Evolutionary conservation across 2,113 vertebrate species (phyloP).

Genomic region (Chionomys nivalis): DNA sequence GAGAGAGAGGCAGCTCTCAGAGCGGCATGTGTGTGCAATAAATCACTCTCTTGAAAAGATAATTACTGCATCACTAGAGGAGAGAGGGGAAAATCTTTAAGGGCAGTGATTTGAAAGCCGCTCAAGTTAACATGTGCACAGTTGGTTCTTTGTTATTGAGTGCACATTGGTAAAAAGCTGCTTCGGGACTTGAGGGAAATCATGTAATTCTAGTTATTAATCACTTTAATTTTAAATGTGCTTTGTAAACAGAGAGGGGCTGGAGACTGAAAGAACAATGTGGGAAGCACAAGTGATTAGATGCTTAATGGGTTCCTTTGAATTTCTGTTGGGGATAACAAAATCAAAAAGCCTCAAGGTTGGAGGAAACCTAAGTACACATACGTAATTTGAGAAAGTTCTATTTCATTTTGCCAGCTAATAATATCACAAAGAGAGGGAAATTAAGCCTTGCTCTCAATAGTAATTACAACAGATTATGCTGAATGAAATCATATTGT

Average conservation of each 20-base stretch:
- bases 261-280: constrained; percentile 72
- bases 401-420: constrained; percentile 57
- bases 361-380: constrained; percentile 21
- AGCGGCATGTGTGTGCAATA: constrained; percentile 76
- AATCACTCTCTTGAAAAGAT: constrained; percentile 85
- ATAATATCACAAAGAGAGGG: constrained; percentile 47
- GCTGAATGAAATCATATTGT: constrained; percentile 68
- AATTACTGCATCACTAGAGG: constrained; percentile 73
- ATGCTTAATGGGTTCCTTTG: constrained; percentile 57
- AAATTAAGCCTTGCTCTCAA: constrained; percentile 65
- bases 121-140: constrained; percentile 82
- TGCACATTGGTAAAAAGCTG: constrained; percentile 65
- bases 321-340: constrained; percentile 22
- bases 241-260: constrained; percentile 74
- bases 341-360: constrained; percentile 50
- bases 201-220: constrained; percentile 80
- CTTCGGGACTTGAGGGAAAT: constrained; percentile 80
- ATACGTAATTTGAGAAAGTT: constrained; percentile 59
- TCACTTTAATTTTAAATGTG: constrained; percentile 77
- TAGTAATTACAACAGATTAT: constrained; percentile 54
- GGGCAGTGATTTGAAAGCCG: constrained; percentile 77
- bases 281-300: constrained; percentile 77
- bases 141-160: constrained; percentile 81
- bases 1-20: constrained; percentile 66
- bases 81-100: constrained; percentile 22